Base-by-base conservation (phyloP, 2,113 vertebrate genomes). In the Noturus placidus region DNA sequence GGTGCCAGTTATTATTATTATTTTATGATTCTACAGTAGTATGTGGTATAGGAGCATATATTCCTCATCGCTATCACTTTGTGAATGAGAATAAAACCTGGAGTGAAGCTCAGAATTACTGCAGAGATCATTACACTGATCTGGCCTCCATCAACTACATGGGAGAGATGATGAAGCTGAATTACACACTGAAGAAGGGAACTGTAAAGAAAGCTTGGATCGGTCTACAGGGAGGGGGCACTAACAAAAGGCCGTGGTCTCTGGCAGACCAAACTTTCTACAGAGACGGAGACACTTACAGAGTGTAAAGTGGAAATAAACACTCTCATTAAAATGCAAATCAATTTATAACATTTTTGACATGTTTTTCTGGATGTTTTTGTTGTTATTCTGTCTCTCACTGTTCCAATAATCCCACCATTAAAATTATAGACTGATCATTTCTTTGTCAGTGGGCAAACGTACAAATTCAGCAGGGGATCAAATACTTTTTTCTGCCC, bases 161-260 rank as follows among this genome's bases (percentile, higher is more conserved):
- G 84, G 54, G 59, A 2, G 70, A 85, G 35, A 85, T 61, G 70
- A 63, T 22, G 13, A 63, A 86, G 3, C 84, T 77, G 56, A 78
- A n/a, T 13, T 11, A 17, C 33, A 86, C n/a, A 42, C 56, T 77
- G 22, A 63, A 86, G 27, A 50, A 30, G 15, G 56, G 46, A 57
- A 57, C 22, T 15, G 20, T 0, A 25, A 4, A 19, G 2, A 17
- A 15, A 38, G 13, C 35, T 20, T 88, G 87, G 87, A 84, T 88
- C 25, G 81, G 87, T 7, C 42, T 87, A 35, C 20, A 52, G 6
- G 84, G 27, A n/a, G 50, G 25, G 17, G 8, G 11, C 9, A n/a
- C 3, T 52, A 17, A 30, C 17, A 57, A 3, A 78, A 84, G 87
- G 87, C 42, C 20, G 72, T 84, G 82, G 87, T 84, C 82, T 84